These are phyloP conservation scores for Chloroclystis v-ata DNA, from an alignment of 2,888 invertebrate genomes.

Conservation along the genomic window DNA sequence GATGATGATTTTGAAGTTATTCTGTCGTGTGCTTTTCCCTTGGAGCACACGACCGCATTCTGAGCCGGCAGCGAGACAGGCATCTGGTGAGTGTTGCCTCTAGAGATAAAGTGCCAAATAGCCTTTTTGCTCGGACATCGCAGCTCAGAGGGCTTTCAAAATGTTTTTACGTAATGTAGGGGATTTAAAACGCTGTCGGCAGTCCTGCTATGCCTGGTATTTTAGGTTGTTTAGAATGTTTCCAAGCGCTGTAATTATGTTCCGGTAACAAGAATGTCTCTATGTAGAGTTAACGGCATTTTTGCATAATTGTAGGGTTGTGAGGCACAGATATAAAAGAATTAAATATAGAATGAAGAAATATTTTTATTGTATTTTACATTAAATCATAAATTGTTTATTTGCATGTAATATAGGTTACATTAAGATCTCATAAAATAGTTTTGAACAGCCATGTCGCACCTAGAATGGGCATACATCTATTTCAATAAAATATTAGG, in stretches of 20 bases:
- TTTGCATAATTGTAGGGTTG: not conserved
- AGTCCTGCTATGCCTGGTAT: not conserved
- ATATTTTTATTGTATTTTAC: no score
- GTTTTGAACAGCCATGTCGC: no score
- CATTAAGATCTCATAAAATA: no score
- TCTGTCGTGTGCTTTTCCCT: not conserved
- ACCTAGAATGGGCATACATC: no score
- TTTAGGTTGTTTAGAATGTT: not conserved
- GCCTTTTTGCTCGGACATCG: conserved; percentile 28
- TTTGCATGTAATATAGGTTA: no score
- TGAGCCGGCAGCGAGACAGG: conserved; percentile 37
- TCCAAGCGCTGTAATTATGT: not conserved
- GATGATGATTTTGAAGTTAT: not conserved
- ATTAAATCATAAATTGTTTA: no score
- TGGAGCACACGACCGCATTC: conserved; percentile 23
- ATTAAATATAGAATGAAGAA: no score
- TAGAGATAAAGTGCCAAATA: conserved; percentile 46
- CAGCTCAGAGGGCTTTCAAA: conserved; percentile 4
- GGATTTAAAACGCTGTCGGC: not conserved
- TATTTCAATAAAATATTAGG: no score
- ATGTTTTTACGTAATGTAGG: conserved; percentile 7
- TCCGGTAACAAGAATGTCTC: not conserved
- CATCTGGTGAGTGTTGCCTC: conserved; percentile 45
- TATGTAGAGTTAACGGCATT: not conserved
- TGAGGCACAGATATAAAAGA: no score